Evolutionary conservation across 2,888 invertebrate species (phyloP).

Genomic region (Rhagonycha lutea): DNA sequence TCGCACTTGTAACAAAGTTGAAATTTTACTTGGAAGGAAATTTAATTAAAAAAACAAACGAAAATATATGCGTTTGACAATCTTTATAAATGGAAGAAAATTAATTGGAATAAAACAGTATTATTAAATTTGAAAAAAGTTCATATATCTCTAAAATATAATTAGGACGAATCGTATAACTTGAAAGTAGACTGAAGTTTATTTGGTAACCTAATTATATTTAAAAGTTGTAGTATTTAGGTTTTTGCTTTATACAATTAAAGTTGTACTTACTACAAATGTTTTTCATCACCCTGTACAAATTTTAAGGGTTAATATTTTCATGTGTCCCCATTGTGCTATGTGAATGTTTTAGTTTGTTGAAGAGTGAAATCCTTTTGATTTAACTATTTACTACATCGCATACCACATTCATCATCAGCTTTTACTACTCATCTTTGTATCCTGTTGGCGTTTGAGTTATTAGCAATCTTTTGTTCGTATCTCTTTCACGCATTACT

Average conservation of each 20-base stretch:
- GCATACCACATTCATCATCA: constrained; percentile 40
- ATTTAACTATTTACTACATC: constrained; percentile 36
- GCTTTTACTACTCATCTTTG: constrained; percentile 35
- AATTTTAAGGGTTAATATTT: neutral
- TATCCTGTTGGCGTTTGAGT: constrained; percentile 19
- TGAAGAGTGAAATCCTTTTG: constrained; percentile 34
- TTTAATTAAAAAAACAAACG: neutral
- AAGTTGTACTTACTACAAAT: too few relatives aligned
- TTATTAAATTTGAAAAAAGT: neutral
- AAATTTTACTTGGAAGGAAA: neutral
- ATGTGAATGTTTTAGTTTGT: neutral
- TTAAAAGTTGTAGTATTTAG: neutral
- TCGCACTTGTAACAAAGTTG: neutral
- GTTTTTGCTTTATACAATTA: neutral
- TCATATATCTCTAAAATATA: neutral
- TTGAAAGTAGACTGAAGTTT: neutral
- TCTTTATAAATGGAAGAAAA: neutral
- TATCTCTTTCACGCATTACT: neutral
- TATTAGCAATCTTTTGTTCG: constrained; percentile 17
- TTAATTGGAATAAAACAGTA: neutral
- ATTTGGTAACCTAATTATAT: neutral
- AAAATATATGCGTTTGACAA: neutral
- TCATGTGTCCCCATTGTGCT: neutral
- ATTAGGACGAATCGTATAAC: neutral
- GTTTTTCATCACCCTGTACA: neutral